Evolutionary conservation across 2,113 vertebrate genomes (phyloP).

Genomic region (Falcunculus frontatus): DNA sequence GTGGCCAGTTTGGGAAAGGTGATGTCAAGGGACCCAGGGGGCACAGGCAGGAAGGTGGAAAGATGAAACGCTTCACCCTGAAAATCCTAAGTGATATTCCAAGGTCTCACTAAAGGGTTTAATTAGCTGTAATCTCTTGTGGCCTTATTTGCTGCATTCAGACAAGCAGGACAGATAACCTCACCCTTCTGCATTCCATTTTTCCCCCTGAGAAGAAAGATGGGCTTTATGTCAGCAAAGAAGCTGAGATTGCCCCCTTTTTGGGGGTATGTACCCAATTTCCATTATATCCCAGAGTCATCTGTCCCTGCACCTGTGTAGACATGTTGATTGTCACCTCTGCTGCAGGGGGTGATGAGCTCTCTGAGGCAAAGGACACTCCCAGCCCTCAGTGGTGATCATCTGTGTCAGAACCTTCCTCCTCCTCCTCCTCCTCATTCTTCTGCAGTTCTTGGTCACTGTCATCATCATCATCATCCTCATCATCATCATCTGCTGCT

Average conservation of each 20-base stretch:
- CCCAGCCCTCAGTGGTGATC: neutral
- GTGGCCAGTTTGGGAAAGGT: neutral
- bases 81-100: neutral
- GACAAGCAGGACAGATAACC: neutral
- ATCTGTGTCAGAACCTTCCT: neutral
- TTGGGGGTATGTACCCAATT: neutral
- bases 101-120: neutral
- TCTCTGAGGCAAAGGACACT: neutral
- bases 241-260: neutral
- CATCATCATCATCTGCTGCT: neutral
- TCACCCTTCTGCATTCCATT: neutral
- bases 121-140: neutral
- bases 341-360: neutral
- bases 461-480: neutral
- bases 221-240: neutral
- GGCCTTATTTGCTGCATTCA: neutral
- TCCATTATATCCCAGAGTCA: fast-evolving
- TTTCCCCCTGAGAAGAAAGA: neutral
- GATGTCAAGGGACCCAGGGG: neutral
- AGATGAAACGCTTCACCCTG: fast-evolving
- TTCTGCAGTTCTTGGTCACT: neutral
- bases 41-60: neutral
- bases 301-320: neutral
- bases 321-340: neutral
- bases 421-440: neutral